phyloP scores from a whole-genome alignment of 2,888 invertebrate species.

The Temnothorax unifasciatus region DNA sequence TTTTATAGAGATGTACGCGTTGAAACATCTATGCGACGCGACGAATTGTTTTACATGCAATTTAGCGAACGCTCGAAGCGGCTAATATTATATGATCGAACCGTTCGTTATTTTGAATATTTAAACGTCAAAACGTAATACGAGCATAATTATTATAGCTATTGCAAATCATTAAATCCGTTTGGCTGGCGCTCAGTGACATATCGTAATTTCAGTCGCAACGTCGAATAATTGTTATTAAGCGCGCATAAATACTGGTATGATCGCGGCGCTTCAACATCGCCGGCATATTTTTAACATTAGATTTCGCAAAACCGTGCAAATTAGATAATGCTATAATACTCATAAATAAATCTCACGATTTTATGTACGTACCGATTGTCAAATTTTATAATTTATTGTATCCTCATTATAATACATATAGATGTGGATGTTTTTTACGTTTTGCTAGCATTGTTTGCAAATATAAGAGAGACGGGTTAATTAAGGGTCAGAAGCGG shows the following conservation, averaged over 20 bases:
- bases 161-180: conserved; percentile 60
- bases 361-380: neutral
- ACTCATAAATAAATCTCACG: conserved; percentile 5
- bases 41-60: conserved; percentile 58
- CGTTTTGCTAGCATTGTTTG: neutral
- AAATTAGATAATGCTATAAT: conserved; percentile 21
- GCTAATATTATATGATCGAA: conserved; percentile 60
- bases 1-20: neutral
- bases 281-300: conserved; percentile 35
- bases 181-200: conserved; percentile 47
- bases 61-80: conserved; percentile 64
- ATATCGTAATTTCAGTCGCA: conserved; percentile 51
- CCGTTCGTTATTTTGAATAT: conserved; percentile 63
- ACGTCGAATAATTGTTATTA: conserved; percentile 55
- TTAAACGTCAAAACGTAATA: conserved; percentile 47
- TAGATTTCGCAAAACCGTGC: conserved; percentile 23
- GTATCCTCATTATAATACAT: neutral
- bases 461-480: too few species aligned
- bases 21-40: conserved; percentile 58
- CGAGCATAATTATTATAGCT: conserved; percentile 26
- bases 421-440: neutral
- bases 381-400: conserved; percentile 60
- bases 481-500: too few species aligned
- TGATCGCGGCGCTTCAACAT: conserved; percentile 4
- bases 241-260: conserved; percentile 36